Evolutionary conservation across 2,797 vertebrate species (phyloP).

Genomic region (Siniperca undulata): DNA sequence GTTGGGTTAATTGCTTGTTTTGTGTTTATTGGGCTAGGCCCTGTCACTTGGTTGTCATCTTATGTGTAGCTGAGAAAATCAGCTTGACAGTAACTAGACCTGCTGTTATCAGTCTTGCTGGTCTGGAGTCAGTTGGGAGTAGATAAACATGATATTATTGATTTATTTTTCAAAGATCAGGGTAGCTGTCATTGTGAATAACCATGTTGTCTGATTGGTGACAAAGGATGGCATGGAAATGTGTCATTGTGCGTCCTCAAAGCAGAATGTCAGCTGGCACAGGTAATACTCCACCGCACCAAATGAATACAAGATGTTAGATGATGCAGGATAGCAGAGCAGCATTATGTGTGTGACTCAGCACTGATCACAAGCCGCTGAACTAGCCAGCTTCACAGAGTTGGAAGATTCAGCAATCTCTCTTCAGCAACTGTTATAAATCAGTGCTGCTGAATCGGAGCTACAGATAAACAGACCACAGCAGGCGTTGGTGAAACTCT

Average conservation of each 20-base stretch:
- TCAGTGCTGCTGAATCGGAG: constrained; percentile 25
- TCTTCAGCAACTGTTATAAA: constrained; percentile 12
- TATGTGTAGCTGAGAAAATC: constrained; percentile 51
- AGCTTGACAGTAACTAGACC: constrained; percentile 51
- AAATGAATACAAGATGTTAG: constrained; percentile 5
- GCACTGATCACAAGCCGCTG: constrained; percentile 39
- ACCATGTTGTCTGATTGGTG: not conserved
- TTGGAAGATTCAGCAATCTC: constrained; percentile 29
- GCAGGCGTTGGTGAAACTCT: constrained; percentile 22
- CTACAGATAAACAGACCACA: constrained; percentile 21
- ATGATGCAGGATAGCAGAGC: not conserved
- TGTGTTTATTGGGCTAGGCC: constrained; percentile 64
- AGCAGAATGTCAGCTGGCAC: constrained; percentile 4
- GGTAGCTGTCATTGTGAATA: not conserved
- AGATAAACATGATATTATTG: constrained; percentile 30
- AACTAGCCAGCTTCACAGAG: constrained; percentile 23
- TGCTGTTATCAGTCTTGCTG: constrained; percentile 23
- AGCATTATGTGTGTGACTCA: constrained; percentile 33
- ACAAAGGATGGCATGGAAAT: constrained; percentile 5
- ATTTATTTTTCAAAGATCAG: constrained; percentile 19
- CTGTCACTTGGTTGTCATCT: constrained; percentile 67
- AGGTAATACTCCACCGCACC: not conserved
- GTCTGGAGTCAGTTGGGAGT: constrained; percentile 29
- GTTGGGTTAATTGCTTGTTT: constrained; percentile 81
- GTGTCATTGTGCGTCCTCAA: constrained; percentile 14